These are phyloP conservation scores for Patella caerulea DNA, from an alignment of 2,888 invertebrate species.

Conservation along the genomic window DNA sequence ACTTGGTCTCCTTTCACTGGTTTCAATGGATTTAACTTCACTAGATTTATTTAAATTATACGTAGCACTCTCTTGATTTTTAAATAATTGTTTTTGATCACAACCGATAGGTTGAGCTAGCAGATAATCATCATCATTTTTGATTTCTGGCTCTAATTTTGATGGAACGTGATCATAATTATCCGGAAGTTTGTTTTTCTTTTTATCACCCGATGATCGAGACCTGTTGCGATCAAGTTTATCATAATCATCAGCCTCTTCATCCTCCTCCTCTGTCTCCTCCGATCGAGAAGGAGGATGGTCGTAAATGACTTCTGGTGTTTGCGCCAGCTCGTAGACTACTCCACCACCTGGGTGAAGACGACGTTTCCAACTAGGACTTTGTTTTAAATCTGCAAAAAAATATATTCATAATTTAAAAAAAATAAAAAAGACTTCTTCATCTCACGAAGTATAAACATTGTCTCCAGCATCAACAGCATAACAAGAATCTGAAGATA, in stretches of 20 bases:
- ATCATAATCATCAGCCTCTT: background rate
- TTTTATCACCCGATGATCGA: background rate
- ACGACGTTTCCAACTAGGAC: conserved; percentile 7
- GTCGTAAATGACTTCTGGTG: conserved; percentile 2
- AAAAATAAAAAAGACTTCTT: too few relatives aligned
- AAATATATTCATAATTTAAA: too few relatives aligned
- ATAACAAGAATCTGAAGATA: too few relatives aligned
- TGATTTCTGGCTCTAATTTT: background rate
- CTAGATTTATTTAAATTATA: background rate
- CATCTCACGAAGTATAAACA: too few relatives aligned
- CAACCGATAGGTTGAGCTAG: background rate
- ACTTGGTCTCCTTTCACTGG: background rate
- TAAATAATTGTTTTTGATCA: background rate
- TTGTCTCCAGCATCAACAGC: too few relatives aligned
- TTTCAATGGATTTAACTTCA: conserved; percentile 3
- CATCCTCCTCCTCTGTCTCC: background rate
- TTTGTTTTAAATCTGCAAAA: conserved; percentile 7
- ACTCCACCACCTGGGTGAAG: conserved; percentile 6
- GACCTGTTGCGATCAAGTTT: background rate
- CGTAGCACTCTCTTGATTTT: background rate
- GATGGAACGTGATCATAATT: background rate
- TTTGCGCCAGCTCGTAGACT: conserved; percentile 6
- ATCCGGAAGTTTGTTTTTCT: background rate
- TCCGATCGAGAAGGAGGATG: background rate
- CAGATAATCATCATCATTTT: background rate